Base-by-base conservation (phyloP, 2,888 invertebrate species). In the Microplitis deprimator region DNA sequence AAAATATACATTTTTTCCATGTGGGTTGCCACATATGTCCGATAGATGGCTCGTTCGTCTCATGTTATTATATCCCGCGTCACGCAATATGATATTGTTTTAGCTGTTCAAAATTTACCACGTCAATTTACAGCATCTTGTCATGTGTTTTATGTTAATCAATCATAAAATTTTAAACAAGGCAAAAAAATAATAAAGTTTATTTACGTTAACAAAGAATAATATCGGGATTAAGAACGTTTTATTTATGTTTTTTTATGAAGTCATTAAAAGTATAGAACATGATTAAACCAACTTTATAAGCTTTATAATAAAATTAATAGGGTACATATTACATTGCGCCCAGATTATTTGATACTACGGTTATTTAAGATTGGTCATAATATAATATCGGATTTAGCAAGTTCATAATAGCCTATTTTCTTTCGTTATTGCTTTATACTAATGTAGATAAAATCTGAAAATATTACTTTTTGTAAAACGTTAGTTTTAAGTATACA, bases 401-500 rank as follows among this genome's bases (percentile, higher is more conserved):
- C 16, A 61, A 71, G 16, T 71, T 71, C 39, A 13, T 69, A 29
- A 69, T 61, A 10, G 13, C 20, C 7, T 39, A 71, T 61, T 71
- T 69, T 29, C 16, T 20, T 13, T 1, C 17, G 60, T 17, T 60
- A 60, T 4, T 60, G 39, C 39, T 39, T 39, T 17, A 29, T 29
- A 29, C 29, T 29, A 29, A 4, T 29, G 29, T 29, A 29, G 0
- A 29, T 29, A 29, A 59, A 20, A 17, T 17, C 17, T 62, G 5
- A 17, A 62, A 62, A 17, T 16, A 17, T 62, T 62, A 17, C 61
- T 17, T 7, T 17, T 2, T 17, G n/a, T 13, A 17, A n/a, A 62
- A 62, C 61, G 17, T 62, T 20, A 50, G 39, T n/a, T 69, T 60
- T 29, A 2, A 8, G 59, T 20, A 13, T 6, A 29, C 39, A 29